These are phyloP conservation scores for Enteromius fasciolatus DNA, from an alignment of 2,797 vertebrate genomes.

Conservation along the genomic window DNA sequence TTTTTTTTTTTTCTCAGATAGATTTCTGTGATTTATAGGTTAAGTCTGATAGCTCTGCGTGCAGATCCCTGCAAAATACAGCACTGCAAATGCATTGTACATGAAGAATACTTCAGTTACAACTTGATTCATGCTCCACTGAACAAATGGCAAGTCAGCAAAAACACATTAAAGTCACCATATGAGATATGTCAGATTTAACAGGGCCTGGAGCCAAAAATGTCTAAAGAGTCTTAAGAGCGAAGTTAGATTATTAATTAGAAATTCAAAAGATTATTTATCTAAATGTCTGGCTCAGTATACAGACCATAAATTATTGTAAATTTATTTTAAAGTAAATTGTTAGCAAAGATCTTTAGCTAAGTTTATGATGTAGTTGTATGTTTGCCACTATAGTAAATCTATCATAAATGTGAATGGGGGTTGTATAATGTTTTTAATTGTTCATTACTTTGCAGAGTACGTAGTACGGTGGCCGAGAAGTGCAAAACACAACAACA, in stretches of 20 bases:
- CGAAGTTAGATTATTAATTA: slow-evolving; percentile 7
- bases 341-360: slow-evolving; percentile 22
- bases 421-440: slow-evolving; percentile 25
- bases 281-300: slow-evolving; percentile 34
- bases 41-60: background rate
- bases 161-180: slow-evolving; percentile 36
- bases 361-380: slow-evolving; percentile 18
- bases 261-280: slow-evolving; percentile 34
- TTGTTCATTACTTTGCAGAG: slow-evolving; percentile 33
- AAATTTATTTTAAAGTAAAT: slow-evolving; percentile 36
- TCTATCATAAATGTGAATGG: slow-evolving; percentile 31
- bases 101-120: slow-evolving; percentile 6
- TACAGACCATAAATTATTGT: slow-evolving; percentile 30
- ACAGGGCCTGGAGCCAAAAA: slow-evolving; percentile 23
- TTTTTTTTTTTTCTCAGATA: background rate
- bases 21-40: background rate
- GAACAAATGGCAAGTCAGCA: slow-evolving; percentile 38
- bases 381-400: slow-evolving; percentile 24
- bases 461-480: too few relatives aligned
- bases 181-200: slow-evolving; percentile 29
- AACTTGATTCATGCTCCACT: slow-evolving; percentile 22
- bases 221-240: slow-evolving; percentile 6
- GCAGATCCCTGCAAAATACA: background rate
- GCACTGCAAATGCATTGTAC: background rate
- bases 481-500: too few relatives aligned